Conservation (phyloP, 2,113 vertebrate species). For the Sigmodon hispidus region DNA sequence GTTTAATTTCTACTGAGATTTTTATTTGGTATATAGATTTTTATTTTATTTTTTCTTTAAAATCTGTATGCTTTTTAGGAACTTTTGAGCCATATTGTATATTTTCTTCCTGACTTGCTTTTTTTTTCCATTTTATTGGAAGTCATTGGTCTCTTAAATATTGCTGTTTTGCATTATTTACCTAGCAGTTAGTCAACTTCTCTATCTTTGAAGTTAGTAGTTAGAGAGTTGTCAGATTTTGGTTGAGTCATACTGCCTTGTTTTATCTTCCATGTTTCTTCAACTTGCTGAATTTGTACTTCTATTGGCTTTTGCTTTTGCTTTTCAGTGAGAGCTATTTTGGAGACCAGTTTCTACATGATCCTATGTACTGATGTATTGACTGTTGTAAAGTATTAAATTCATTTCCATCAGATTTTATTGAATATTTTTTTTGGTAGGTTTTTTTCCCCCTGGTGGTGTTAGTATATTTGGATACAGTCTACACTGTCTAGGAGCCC, state of each 20-base stretch:
- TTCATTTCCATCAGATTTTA: background rate
- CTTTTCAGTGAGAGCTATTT: background rate
- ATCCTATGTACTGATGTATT: background rate
- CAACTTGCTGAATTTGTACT: too few species aligned
- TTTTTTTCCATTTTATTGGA: background rate
- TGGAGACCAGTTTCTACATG: background rate
- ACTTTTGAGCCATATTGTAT: background rate
- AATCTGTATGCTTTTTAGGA: background rate
- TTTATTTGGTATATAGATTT: background rate
- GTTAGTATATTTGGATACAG: background rate
- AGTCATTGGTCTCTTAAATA: background rate
- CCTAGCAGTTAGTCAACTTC: background rate
- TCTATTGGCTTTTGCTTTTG: background rate
- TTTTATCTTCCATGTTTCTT: background rate
- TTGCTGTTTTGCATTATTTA: background rate
- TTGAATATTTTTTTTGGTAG: background rate
- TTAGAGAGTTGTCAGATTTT: background rate
- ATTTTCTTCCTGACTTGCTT: background rate
- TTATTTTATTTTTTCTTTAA: background rate
- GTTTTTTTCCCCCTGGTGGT: background rate
- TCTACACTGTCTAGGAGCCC: background rate
- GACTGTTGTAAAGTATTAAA: background rate
- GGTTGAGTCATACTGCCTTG: background rate
- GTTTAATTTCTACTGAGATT: background rate
- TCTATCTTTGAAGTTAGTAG: background rate